A percentile compares a stretch with the other conserved stretches of the same genome.
These are phyloP conservation scores for Diplosoma virens DNA, from an alignment of 23 tunicate genomes.

Conservation along the genomic window DNA sequence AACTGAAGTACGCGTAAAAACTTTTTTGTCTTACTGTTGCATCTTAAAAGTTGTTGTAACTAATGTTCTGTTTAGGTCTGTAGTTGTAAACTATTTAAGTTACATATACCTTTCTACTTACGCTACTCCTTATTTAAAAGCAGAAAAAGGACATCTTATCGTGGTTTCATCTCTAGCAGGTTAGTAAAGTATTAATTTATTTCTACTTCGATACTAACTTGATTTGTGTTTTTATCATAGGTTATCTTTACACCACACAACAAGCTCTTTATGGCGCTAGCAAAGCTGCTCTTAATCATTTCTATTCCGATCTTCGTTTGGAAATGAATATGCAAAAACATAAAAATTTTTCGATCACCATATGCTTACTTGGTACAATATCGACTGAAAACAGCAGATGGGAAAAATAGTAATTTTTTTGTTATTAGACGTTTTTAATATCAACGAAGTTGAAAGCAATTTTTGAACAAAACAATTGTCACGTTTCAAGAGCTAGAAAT, in stretches of 20 bases:
- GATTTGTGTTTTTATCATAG: background rate
- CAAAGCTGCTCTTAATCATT: conserved; percentile 67
- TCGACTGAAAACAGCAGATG: conserved; percentile 48
- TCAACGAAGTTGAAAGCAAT: too few relatives aligned
- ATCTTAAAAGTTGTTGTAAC: too few relatives aligned
- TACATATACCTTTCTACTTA: conserved; percentile 49
- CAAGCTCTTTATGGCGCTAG: conserved; percentile 65
- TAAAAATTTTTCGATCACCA: conserved; percentile 49
- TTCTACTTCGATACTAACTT: background rate
- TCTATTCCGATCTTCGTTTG: conserved; percentile 46
- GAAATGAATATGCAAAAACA: conserved; percentile 33
- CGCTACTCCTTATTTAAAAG: conserved; percentile 39
- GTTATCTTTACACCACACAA: conserved; percentile 15
- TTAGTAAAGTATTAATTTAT: background rate
- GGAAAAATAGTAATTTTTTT: conserved; percentile 50
- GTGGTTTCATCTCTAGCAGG: conserved; percentile 74
- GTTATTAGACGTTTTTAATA: too few relatives aligned
- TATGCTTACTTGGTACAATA: conserved; percentile 72
- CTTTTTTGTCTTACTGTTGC: too few relatives aligned
- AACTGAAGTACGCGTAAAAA: too few relatives aligned
- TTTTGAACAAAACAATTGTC: too few relatives aligned
- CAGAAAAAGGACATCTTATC: conserved; percentile 52
- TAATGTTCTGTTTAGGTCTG: too few relatives aligned
- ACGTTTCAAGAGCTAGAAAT: too few relatives aligned
- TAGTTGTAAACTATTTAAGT: conserved; percentile 49